Evolutionary conservation across 2,797 vertebrate genomes (phyloP), one percentile per base, ranked within the genome.

Genomic region (Lithobates sylvaticus): DNA sequence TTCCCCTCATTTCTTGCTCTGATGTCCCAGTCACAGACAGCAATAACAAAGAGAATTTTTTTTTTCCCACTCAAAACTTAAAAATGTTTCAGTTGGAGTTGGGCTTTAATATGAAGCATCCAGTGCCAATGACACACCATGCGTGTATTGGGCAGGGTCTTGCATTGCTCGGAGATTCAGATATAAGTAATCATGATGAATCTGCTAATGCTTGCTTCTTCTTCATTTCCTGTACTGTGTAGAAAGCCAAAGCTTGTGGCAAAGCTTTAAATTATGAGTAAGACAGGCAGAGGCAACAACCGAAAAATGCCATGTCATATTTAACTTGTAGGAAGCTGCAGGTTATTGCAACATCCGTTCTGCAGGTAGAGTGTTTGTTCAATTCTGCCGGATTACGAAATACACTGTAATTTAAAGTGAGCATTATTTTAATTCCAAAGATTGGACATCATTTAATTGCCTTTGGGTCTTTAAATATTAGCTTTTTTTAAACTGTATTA

Each of bases 221-320:
- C 3, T 42, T 0, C 32, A 58, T 68, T 86, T 86, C 85, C 85
- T 83, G 75, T 83, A n/a, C 23, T 18, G 70, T 32, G 67, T 50
- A 69, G 26, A 47, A 42, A 76, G 79, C 67, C 74, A 82, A 76
- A 18, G 26, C 12, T 61, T 74, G 27, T 73, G 70, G 27, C n/a
- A 69, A 26, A 65, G 26, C 32, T 73, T 29, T 29, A 5, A 32
- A 5, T 18, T 50, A 18, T 68, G 42, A 69, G 26, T 82, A 58
- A 82, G 10, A 58, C 44, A 42, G 54, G 54, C 27, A 81, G 23
- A 50, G 47, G 3, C 50, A 34, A 29, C 27, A 47, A 29, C 18
- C 70, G 44, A 58, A 75, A 42, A 26, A 76, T 65, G 76, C 13
- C 44, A 73, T 85, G 70, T 81, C 76, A 78, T 78, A 29, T 12